phyloP scores from a whole-genome alignment of 2,113 vertebrate species.

The Tricholaema leucomelas region DNA sequence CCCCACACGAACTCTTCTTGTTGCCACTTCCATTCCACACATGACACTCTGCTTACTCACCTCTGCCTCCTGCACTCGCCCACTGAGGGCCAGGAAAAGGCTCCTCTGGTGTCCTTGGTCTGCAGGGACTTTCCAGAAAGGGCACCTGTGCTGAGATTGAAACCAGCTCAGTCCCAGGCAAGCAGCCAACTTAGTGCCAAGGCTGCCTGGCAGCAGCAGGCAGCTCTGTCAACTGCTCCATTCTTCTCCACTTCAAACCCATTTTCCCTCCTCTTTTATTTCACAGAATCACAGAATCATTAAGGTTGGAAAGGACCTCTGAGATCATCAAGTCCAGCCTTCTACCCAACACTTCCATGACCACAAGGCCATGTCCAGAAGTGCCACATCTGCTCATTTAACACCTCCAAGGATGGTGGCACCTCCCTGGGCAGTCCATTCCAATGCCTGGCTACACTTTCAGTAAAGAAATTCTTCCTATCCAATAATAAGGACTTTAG shows the following conservation, averaged over 20 bases:
- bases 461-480: too few relatives aligned
- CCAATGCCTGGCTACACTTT: too few relatives aligned
- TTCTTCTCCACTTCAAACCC: constrained; percentile 28
- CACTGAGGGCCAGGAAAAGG: constrained; percentile 52
- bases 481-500: too few relatives aligned
- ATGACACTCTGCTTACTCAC: background rate
- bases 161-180: constrained; percentile 51
- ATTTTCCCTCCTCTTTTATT: constrained; percentile 34
- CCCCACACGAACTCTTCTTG: background rate
- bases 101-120: constrained; percentile 58
- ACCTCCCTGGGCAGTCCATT: too few relatives aligned
- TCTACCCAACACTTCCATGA: too few relatives aligned
- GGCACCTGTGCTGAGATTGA: constrained; percentile 62
- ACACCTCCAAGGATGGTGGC: too few relatives aligned
- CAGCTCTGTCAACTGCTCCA: background rate
- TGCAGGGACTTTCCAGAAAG: constrained; percentile 61
- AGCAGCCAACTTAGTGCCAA: constrained; percentile 29
- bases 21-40: background rate
- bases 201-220: constrained; percentile 7
- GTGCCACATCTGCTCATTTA: too few relatives aligned
- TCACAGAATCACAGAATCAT: too few relatives aligned
- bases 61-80: constrained; percentile 49
- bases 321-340: too few relatives aligned
- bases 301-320: too few relatives aligned
- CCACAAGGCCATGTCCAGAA: too few relatives aligned